Conservation (phyloP, 2,797 vertebrate species). For the Sebastes minor region DNA sequence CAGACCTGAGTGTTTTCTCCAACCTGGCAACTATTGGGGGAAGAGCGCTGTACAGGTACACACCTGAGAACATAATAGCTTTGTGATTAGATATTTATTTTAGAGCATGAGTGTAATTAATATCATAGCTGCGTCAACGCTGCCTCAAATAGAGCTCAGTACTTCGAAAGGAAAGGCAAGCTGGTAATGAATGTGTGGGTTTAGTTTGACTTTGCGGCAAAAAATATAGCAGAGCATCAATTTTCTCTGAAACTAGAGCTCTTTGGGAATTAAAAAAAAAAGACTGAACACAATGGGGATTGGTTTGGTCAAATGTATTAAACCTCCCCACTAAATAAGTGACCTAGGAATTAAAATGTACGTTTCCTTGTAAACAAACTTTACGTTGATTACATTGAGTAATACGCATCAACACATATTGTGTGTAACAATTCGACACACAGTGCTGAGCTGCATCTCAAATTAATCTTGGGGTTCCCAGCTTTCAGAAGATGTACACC, state of each 20-base stretch:
- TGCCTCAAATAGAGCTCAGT: neutral
- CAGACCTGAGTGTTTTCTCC: slow-evolving; percentile 96
- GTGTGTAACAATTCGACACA: too few species aligned
- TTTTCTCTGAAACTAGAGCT: neutral
- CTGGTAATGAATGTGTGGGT: neutral
- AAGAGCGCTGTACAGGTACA: slow-evolving; percentile 92
- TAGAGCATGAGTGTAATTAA: neutral
- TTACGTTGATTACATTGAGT: too few species aligned
- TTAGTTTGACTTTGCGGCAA: neutral
- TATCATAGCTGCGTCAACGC: neutral
- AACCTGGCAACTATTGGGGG: slow-evolving; percentile 96
- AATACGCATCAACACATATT: too few species aligned
- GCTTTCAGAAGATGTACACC: too few species aligned
- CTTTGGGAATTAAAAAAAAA: neutral
- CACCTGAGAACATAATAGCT: neutral
- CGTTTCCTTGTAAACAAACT: too few species aligned
- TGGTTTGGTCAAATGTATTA: neutral
- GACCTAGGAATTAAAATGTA: neutral
- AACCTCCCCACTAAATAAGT: neutral
- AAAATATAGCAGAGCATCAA: neutral
- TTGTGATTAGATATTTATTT: neutral
- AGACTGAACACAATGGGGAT: neutral
- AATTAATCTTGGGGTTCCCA: too few species aligned
- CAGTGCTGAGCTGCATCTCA: too few species aligned
- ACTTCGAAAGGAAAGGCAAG: neutral